Conservation (phyloP, 2,113 vertebrate species). For the Oostethus manadensis region DNA sequence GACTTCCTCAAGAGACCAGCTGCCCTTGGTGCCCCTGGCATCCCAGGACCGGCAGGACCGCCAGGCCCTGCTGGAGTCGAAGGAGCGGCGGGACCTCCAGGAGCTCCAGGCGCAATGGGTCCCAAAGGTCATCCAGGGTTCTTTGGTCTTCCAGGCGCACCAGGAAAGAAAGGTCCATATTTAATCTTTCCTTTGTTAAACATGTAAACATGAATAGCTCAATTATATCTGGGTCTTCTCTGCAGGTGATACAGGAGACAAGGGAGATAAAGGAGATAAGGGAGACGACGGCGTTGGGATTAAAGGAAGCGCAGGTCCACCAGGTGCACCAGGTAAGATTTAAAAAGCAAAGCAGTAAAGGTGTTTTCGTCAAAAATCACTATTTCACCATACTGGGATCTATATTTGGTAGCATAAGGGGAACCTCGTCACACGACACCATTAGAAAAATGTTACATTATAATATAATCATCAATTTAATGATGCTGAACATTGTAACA, state of each 20-base stretch:
- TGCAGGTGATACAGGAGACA: constrained; percentile 65
- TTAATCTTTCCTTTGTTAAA: not conserved
- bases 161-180: constrained; percentile 69
- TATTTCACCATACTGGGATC: no score
- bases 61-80: constrained; percentile 63
- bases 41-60: constrained; percentile 61
- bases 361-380: not conserved
- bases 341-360: not conserved
- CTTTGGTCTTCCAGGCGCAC: constrained; percentile 70
- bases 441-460: no score
- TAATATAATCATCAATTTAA: no score
- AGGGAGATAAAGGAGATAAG: constrained; percentile 66
- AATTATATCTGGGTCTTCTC: constrained; percentile 1
- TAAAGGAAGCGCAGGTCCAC: constrained; percentile 66
- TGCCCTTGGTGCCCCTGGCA: constrained; percentile 64
- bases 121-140: constrained; percentile 70
- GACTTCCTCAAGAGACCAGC: constrained; percentile 69
- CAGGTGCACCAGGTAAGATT: constrained; percentile 66
- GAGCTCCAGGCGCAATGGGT: constrained; percentile 58
- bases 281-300: constrained; percentile 71
- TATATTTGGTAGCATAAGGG: no score
- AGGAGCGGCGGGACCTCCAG: constrained; percentile 58
- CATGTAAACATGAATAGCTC: not conserved
- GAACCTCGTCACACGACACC: no score
- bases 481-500: no score